Evolutionary conservation across 1,140 invertebrate genomes (phyloP), one percentile per base, ranked within the genome.

Genomic region (Mactra quadrangularis): DNA sequence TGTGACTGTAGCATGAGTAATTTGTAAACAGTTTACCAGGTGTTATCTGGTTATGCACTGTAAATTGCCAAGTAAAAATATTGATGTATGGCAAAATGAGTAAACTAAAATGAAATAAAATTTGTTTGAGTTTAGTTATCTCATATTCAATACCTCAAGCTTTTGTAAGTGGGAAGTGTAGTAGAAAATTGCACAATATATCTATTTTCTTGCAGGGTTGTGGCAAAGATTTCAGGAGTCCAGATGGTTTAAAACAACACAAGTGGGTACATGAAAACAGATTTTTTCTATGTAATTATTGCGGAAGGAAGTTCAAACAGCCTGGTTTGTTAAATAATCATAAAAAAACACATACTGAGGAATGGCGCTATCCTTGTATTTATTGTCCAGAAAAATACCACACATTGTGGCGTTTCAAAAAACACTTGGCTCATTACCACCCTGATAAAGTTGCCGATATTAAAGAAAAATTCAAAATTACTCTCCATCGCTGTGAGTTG

Each of bases 331-430:
- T 78, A 25, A 68, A 38, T 22, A 45, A 78, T 62, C 76, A 78
- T 68, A 19, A 59, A 11, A 45, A n/a, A 0, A 68, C 53, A 33
- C 76, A 78, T 31, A 66, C 76, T n/a, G n/a, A 52, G n/a, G 60
- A 78, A 22, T 78, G 76, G 76, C 41, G 60, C 13, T 78, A 62
- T 25, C 76, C 60, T 17, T 78, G 76, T 41, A 68, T 52, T 13
- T 78, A 55, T 38, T 78, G 76, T 35, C 19, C 27, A 50, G 41
- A 68, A 45, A 78, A 68, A 25, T 78, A 55, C 27, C 31, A 57
- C 6, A 66, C 47, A 27, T 27, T 66, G 11, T 47, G 60, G 27
- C 38, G 41, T 3, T 78, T 55, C 62, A 78, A 78, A 53, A n/a
- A 35, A 13, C 76, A 78, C 27, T 47, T 78, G n/a, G 76, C 64